Evolutionary conservation across 2,113 vertebrate species (phyloP).

Genomic region (Protobothrops flavoviridis): DNA sequence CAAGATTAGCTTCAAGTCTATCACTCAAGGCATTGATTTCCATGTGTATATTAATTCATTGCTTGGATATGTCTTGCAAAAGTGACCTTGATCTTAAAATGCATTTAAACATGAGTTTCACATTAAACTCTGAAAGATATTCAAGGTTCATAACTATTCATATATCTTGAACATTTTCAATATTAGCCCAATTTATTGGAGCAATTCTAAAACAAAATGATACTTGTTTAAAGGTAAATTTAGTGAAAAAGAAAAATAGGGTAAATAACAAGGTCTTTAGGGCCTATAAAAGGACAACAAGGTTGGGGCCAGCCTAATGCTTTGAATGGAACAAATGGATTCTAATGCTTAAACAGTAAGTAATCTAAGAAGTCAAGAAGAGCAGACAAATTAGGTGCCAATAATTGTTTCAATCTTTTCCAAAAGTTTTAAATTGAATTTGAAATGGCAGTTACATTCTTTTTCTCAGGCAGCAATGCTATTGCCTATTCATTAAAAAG

Average conservation of each 20-base stretch:
- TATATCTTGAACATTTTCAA: constrained; percentile 53
- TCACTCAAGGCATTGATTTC: constrained; percentile 49
- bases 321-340: not conserved
- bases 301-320: not conserved
- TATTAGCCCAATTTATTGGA: constrained; percentile 59
- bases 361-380: not conserved
- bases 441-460: not conserved
- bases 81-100: constrained; percentile 66
- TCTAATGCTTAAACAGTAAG: not conserved
- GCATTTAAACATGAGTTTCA: constrained; percentile 49
- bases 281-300: not conserved
- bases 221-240: constrained; percentile 58
- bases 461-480: not conserved
- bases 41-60: constrained; percentile 40
- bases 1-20: constrained; percentile 45
- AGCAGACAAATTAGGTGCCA: not conserved
- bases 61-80: constrained; percentile 49
- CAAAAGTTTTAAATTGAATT: not conserved
- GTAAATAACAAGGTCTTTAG: not conserved
- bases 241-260: constrained; percentile 12
- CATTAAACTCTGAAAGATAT: constrained; percentile 44
- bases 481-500: not conserved
- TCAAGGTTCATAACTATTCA: constrained; percentile 58
- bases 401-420: not conserved
- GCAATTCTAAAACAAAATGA: constrained; percentile 58